A percentile compares a stretch with the other conserved stretches of the same genome.
phyloP scores from a whole-genome alignment of 2,113 vertebrate species.

The Syngnathus floridae region DNA sequence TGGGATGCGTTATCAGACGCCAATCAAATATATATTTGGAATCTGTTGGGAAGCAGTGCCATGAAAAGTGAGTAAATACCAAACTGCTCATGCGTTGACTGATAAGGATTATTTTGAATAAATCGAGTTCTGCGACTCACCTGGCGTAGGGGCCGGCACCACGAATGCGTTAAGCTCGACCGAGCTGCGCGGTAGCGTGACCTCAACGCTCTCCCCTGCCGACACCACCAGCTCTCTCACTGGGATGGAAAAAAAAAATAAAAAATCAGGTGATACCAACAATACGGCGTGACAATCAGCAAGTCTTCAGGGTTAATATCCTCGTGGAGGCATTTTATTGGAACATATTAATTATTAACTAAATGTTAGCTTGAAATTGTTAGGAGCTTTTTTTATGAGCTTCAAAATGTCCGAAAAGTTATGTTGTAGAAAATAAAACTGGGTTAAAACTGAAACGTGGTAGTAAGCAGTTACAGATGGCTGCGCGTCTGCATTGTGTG shows the following conservation, averaged over 20 bases:
- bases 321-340: neutral
- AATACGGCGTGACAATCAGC: neutral
- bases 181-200: conserved; percentile 84
- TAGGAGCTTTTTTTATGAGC: neutral
- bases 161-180: conserved; percentile 90
- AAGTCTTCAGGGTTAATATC: neutral
- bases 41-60: conserved; percentile 64
- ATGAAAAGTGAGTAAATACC: neutral
- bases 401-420: neutral
- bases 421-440: too few species aligned
- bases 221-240: conserved; percentile 89
- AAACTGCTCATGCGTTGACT: neutral
- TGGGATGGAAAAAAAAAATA: conserved; percentile 13
- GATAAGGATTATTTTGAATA: conserved; percentile 17
- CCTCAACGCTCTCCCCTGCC: conserved; percentile 85
- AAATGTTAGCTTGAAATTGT: neutral
- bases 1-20: conserved; percentile 87
- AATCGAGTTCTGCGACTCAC: conserved; percentile 58
- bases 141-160: conserved; percentile 72
- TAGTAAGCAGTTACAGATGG: neutral
- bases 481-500: neutral
- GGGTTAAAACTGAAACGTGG: neutral
- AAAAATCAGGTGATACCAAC: neutral
- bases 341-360: neutral
- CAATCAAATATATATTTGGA: conserved; percentile 84